Percentiles rank a stretch among this genome's conserved stretches.
phyloP scores from a whole-genome alignment of 2,113 vertebrate species.

The Chrysochloris asiatica region DNA sequence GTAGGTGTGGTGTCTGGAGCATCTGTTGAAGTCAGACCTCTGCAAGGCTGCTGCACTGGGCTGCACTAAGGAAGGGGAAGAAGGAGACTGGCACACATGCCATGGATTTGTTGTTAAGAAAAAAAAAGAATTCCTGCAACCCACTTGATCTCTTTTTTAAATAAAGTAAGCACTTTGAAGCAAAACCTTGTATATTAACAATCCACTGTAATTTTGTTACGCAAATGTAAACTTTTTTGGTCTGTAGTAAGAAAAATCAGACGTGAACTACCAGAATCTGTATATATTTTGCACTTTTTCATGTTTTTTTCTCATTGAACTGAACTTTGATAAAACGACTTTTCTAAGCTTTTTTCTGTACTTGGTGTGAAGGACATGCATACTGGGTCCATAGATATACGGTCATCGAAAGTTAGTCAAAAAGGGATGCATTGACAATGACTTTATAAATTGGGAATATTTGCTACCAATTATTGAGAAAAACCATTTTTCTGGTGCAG shows the following conservation, averaged over 20 bases:
- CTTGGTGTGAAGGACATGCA: conserved; percentile 81
- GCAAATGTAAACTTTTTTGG: conserved; percentile 83
- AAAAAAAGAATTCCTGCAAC: conserved; percentile 37
- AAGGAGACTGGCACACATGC: conserved; percentile 61
- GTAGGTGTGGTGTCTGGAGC: conserved; percentile 71
- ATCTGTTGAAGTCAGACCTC: conserved; percentile 53
- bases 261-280: conserved; percentile 81
- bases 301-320: conserved; percentile 84
- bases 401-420: conserved; percentile 81
- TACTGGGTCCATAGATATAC: conserved; percentile 79
- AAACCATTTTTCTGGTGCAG: conserved; percentile 79
- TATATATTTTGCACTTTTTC: conserved; percentile 87
- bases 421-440: conserved; percentile 76
- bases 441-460: conserved; percentile 78
- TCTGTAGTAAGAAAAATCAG: conserved; percentile 81
- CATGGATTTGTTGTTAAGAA: conserved; percentile 64
- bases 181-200: conserved; percentile 84
- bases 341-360: conserved; percentile 86
- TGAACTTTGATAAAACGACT: conserved; percentile 86
- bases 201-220: conserved; percentile 83
- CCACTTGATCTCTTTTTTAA: conserved; percentile 83
- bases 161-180: conserved; percentile 86
- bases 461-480: conserved; percentile 80
- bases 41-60: conserved; percentile 71
- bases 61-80: conserved; percentile 79